These are phyloP conservation scores for Lasioglossum albipes DNA, from an alignment of 1,140 invertebrate genomes.

Conservation along the genomic window DNA sequence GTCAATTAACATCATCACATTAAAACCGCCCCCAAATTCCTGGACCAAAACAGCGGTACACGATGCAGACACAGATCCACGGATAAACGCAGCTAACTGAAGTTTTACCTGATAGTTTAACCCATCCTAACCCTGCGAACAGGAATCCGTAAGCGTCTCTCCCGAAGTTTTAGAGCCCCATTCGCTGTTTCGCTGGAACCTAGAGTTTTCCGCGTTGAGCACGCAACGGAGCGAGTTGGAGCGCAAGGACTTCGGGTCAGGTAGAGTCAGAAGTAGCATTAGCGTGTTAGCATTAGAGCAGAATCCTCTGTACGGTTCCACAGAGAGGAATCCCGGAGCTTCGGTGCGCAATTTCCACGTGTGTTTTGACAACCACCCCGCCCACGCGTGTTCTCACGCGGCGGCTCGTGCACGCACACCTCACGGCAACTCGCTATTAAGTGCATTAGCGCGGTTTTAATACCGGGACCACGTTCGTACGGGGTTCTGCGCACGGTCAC, in stretches of 20 bases:
- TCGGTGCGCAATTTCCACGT: constrained; percentile 48
- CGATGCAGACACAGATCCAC: too few species aligned
- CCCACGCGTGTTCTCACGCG: constrained; percentile 73
- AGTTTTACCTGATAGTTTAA: too few species aligned
- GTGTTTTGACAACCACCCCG: constrained; percentile 75
- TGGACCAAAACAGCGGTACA: too few species aligned
- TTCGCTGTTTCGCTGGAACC: too few species aligned
- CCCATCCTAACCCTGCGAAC: too few species aligned
- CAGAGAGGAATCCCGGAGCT: neutral
- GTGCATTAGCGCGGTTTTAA: constrained; percentile 77
- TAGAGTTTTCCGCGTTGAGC: neutral
- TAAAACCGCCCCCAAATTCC: too few species aligned
- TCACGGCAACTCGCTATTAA: constrained; percentile 74
- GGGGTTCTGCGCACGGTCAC: constrained; percentile 37
- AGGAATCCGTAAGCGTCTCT: too few species aligned
- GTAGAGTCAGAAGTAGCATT: neutral
- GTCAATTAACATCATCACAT: too few species aligned
- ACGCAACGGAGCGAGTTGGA: neutral
- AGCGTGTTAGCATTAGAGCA: neutral
- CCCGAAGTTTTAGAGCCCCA: too few species aligned
- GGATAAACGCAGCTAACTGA: too few species aligned
- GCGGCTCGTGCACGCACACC: constrained; percentile 62
- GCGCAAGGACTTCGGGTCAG: neutral
- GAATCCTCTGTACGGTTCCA: neutral
- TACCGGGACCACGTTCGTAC: constrained; percentile 53